Percentiles rank a stretch among this genome's conserved stretches.
Conservation (phyloP, 2,113 vertebrate genomes). For the Meles meles region DNA sequence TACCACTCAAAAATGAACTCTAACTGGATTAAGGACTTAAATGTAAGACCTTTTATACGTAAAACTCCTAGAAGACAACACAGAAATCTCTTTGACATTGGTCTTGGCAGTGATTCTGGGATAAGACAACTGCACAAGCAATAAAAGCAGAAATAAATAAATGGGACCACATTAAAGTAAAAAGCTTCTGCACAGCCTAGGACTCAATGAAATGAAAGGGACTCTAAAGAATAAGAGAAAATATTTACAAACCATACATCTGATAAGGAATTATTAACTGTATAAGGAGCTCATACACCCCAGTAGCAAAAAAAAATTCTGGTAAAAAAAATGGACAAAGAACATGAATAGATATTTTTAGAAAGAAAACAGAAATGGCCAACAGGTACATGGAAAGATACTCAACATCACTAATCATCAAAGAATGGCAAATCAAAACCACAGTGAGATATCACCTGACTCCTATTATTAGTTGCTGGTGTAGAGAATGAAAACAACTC, state of each 20-base stretch:
- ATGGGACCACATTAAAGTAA: neutral
- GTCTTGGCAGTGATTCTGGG: neutral
- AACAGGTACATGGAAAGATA: neutral
- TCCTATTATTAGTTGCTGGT: slow-evolving; percentile 60
- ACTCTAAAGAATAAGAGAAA: neutral
- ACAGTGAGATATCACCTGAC: neutral
- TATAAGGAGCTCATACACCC: neutral
- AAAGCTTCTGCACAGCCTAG: neutral
- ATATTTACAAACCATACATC: neutral
- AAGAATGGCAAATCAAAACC: neutral
- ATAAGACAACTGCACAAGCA: neutral
- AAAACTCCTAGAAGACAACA: neutral
- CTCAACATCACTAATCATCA: neutral
- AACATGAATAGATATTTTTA: neutral
- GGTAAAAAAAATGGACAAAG: neutral
- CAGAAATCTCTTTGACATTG: neutral
- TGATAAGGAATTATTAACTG: neutral
- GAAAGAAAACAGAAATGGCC: neutral
- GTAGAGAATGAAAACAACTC: slow-evolving; percentile 71
- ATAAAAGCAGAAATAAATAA: neutral
- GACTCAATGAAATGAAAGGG: neutral
- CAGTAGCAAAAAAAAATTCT: neutral
- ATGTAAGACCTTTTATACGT: neutral
- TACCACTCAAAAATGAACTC: neutral
- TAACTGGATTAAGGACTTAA: neutral